A percentile compares a stretch with the other conserved stretches of the same genome.
These are phyloP conservation scores for Atrichornis clamosus DNA, from an alignment of 2,113 vertebrate species.

Conservation along the genomic window DNA sequence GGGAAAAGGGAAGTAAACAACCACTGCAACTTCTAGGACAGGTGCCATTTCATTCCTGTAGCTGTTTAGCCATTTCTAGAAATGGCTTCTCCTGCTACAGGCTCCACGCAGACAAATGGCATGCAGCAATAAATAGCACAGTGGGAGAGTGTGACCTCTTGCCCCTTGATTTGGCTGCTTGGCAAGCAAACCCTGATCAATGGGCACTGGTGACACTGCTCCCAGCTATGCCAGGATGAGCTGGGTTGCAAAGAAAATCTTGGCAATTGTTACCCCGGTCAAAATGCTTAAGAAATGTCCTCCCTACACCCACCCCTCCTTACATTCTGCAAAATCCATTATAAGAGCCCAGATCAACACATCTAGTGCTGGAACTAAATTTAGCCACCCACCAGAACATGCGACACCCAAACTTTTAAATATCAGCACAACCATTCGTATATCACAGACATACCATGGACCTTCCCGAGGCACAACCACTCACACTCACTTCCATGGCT, in stretches of 20 bases:
- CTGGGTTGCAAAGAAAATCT: background rate
- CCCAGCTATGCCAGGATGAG: background rate
- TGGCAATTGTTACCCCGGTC: background rate
- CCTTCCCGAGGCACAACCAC: background rate
- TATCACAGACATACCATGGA: background rate
- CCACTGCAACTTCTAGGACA: background rate
- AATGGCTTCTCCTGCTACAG: background rate
- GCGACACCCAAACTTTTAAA: background rate
- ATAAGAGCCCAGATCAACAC: background rate
- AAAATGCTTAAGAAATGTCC: background rate
- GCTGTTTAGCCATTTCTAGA: slow-evolving; percentile 54
- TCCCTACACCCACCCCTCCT: background rate
- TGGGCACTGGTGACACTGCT: background rate
- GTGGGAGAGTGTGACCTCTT: background rate
- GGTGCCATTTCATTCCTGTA: slow-evolving; percentile 33
- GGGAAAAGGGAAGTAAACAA: slow-evolving; percentile 44
- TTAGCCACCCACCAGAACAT: background rate
- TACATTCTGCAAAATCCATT: background rate
- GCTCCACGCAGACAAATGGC: background rate
- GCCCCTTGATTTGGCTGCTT: slow-evolving; percentile 7
- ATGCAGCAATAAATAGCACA: slow-evolving; percentile 50
- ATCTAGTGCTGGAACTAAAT: background rate
- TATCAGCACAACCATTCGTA: background rate
- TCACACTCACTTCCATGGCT: background rate
- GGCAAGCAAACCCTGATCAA: background rate